A percentile compares a stretch with the other conserved stretches of the same genome.
Evolutionary conservation across 1,140 invertebrate genomes (phyloP).

Genomic region (Temnothorax curvispinosus): DNA sequence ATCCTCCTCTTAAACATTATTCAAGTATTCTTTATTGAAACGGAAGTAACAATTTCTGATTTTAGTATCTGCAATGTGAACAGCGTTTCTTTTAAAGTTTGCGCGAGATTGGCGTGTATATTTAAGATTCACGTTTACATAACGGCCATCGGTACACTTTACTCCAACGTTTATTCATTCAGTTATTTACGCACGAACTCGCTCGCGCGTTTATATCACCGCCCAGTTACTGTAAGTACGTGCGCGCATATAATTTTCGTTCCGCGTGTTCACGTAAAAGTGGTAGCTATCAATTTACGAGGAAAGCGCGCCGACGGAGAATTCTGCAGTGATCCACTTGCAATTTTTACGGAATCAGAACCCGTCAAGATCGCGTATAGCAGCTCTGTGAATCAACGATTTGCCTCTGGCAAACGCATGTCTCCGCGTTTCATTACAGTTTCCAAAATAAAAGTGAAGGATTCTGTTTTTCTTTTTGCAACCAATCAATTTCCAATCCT

Average conservation of each 20-base stretch:
- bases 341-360: constrained; percentile 11
- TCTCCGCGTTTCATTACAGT: neutral
- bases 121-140: constrained; percentile 40
- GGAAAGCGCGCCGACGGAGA: constrained; percentile 22
- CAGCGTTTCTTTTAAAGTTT: neutral
- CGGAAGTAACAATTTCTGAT: constrained; percentile 6
- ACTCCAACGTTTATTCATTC: constrained; percentile 58
- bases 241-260: constrained; percentile 63
- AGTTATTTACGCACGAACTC: constrained; percentile 58
- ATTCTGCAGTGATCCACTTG: constrained; percentile 46
- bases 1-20: neutral
- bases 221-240: constrained; percentile 52
- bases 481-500: neutral
- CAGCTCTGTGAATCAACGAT: neutral
- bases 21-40: too few species aligned
- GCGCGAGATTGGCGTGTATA: neutral
- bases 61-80: neutral
- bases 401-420: neutral
- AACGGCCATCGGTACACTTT: constrained; percentile 32
- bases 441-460: constrained; percentile 12
- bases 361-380: neutral
- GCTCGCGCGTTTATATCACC: constrained; percentile 60
- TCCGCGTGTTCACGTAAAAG: constrained; percentile 55
- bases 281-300: constrained; percentile 25
- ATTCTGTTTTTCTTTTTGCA: neutral